phyloP scores from a whole-genome alignment of 2,113 vertebrate species.

The Sprattus sprattus region DNA sequence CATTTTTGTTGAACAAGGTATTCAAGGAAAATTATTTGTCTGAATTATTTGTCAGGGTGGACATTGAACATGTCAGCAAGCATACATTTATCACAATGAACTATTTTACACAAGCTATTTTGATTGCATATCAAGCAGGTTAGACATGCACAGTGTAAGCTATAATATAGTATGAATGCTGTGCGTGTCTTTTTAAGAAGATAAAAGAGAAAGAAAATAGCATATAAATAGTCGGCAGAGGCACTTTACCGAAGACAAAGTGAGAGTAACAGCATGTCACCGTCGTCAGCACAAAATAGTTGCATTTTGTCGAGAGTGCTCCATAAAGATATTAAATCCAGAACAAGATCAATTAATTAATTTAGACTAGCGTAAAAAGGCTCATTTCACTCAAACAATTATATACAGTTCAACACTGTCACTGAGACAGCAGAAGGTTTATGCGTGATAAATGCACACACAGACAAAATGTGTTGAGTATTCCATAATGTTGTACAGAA shows the following conservation, averaged over 20 bases:
- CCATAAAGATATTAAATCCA: slow-evolving; percentile 16
- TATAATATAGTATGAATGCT: background rate
- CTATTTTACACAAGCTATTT: background rate
- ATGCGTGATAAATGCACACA: background rate
- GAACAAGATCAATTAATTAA: slow-evolving; percentile 10
- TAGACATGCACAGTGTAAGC: background rate
- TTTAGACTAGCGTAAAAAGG: slow-evolving; percentile 8
- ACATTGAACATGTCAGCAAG: background rate
- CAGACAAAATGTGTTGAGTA: background rate
- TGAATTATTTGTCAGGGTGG: background rate
- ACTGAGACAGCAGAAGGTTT: background rate
- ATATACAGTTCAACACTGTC: background rate
- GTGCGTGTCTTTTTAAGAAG: background rate
- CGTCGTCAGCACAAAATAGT: background rate
- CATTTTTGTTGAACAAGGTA: background rate
- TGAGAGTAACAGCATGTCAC: background rate
- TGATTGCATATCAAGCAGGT: background rate
- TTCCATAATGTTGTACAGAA: background rate
- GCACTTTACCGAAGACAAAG: background rate
- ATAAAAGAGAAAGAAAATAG: background rate
- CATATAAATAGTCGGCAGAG: background rate
- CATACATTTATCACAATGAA: background rate
- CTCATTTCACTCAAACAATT: background rate
- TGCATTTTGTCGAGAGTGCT: background rate
- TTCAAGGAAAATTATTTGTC: background rate